Evolutionary conservation across 2,888 invertebrate species (phyloP).

Genomic region (Invenusta paracnida): DNA sequence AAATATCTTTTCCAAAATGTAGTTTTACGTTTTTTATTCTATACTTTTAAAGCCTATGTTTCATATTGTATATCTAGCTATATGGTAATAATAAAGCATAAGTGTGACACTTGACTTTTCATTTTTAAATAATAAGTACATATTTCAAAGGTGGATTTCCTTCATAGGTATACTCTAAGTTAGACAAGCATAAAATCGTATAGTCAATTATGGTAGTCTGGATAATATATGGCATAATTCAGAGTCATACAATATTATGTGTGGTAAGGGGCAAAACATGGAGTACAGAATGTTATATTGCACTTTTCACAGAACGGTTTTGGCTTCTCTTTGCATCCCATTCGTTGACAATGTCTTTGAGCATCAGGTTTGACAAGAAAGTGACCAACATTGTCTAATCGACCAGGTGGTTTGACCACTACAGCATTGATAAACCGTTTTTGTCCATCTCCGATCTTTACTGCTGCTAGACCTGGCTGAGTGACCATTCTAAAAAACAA

Average conservation of each 20-base stretch:
- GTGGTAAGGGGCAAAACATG: background rate
- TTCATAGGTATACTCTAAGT: conserved; percentile 13
- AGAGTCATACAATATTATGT: conserved; percentile 5
- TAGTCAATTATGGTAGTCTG: conserved; percentile 25
- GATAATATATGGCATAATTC: conserved; percentile 17
- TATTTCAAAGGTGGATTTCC: background rate
- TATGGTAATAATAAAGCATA: conserved; percentile 12
- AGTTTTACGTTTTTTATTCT: background rate
- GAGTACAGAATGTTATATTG: background rate
- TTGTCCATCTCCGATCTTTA: background rate
- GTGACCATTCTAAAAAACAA: background rate
- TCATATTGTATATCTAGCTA: conserved; percentile 3
- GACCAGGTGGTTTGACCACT: background rate
- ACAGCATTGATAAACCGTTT: background rate
- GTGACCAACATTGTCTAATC: background rate
- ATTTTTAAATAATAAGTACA: conserved; percentile 20
- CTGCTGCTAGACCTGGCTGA: background rate
- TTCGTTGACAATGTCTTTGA: background rate
- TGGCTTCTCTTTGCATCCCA: background rate
- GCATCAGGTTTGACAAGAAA: background rate
- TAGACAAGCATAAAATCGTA: background rate
- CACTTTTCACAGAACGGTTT: background rate
- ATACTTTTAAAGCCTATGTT: background rate
- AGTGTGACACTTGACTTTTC: background rate
- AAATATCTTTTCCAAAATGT: background rate